These are phyloP conservation scores for Panonychus citri DNA, from an alignment of 1,140 invertebrate species.

Conservation along the genomic window DNA sequence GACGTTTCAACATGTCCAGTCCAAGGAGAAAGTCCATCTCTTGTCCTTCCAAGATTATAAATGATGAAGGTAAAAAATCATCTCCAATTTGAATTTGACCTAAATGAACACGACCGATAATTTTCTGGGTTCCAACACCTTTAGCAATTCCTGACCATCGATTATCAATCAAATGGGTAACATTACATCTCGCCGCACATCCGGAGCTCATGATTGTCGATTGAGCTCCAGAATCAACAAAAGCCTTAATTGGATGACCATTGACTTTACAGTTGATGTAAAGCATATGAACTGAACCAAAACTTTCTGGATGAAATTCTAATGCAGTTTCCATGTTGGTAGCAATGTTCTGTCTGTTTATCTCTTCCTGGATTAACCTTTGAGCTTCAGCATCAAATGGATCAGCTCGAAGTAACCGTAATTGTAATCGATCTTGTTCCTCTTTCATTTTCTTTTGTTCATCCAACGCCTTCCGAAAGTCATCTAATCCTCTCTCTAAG, in stretches of 20 bases:
- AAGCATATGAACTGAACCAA: conserved; percentile 88
- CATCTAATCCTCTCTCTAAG: conserved; percentile 50
- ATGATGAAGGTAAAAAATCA: conserved; percentile 80
- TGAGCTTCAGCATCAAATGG: conserved; percentile 88
- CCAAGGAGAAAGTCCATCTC: conserved; percentile 96
- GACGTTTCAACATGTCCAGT: conserved; percentile 86
- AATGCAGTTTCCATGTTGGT: conserved; percentile 96
- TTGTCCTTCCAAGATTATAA: conserved; percentile 90
- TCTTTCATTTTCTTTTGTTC: conserved; percentile 49
- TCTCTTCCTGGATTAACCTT: conserved; percentile 78
- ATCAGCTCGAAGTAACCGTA: conserved; percentile 70
- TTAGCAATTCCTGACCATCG: conserved; percentile 80
- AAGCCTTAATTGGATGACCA: conserved; percentile 83
- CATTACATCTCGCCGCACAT: conserved; percentile 74
- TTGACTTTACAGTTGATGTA: conserved; percentile 92
- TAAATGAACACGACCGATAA: conserved; percentile 31
- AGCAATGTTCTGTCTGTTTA: conserved; percentile 36
- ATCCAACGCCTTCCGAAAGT: conserved; percentile 51
- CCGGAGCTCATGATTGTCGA: conserved; percentile 79
- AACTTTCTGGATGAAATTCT: conserved; percentile 92
- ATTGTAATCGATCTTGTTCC: conserved; percentile 51
- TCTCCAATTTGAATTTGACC: conserved; percentile 75
- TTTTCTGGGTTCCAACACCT: conserved; percentile 79
- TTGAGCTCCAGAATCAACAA: conserved; percentile 86
- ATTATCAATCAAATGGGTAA: conserved; percentile 79